Evolutionary conservation across 2,797 vertebrate genomes (phyloP).

Genomic region (Oreonectes daqikongensis): DNA sequence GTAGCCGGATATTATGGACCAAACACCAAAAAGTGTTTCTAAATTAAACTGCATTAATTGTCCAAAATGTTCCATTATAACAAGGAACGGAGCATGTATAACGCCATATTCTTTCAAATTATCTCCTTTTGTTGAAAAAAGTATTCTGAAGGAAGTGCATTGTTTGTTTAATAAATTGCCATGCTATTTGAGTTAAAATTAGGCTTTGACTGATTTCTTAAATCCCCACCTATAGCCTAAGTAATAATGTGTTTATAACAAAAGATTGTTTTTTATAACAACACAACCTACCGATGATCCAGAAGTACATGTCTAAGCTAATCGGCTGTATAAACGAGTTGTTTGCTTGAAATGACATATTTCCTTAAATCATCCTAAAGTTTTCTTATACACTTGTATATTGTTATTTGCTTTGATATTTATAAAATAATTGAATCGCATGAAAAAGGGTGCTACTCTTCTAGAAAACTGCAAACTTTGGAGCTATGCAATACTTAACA

Average conservation of each 20-base stretch:
- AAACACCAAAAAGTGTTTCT: slow-evolving; percentile 92
- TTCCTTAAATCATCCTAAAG: neutral
- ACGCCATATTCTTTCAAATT: slow-evolving; percentile 89
- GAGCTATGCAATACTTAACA: neutral
- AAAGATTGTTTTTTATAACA: neutral
- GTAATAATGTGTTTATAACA: slow-evolving; percentile 1
- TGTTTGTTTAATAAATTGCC: slow-evolving; percentile 99
- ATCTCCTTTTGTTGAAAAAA: slow-evolving; percentile 84
- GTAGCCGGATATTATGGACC: slow-evolving; percentile 95
- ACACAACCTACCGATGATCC: neutral
- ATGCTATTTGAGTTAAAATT: slow-evolving; percentile 89
- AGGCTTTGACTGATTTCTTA: slow-evolving; percentile 85
- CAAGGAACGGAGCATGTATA: slow-evolving; percentile 92
- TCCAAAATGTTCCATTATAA: slow-evolving; percentile 86
- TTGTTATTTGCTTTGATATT: neutral
- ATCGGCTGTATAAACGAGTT: neutral
- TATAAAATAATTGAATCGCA: neutral
- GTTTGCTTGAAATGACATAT: neutral
- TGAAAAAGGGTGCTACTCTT: neutral
- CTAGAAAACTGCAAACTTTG: too few species aligned
- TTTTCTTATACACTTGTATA: neutral
- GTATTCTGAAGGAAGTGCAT: slow-evolving; percentile 92
- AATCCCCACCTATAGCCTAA: slow-evolving; percentile 57
- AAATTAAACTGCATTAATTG: slow-evolving; percentile 87
- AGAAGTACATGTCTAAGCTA: neutral